Evolutionary conservation across 2,888 invertebrate genomes (phyloP).

Genomic region (Minunthozetes semirufus): DNA sequence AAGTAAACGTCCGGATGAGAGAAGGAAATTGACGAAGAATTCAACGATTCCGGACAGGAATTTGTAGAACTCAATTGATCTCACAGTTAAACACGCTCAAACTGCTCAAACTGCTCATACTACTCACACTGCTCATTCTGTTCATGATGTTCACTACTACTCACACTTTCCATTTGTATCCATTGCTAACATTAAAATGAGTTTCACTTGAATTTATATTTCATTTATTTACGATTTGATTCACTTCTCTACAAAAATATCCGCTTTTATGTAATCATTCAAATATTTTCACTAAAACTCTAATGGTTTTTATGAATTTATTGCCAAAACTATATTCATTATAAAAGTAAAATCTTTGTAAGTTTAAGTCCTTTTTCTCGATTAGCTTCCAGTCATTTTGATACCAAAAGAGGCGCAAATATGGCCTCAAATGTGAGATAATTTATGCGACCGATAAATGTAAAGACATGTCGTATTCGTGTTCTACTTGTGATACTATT

Average conservation of each 20-base stretch:
- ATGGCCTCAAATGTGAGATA: not conserved
- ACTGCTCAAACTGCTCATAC: not conserved
- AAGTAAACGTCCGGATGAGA: slow-evolving; percentile 32
- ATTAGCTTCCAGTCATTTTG: slow-evolving; percentile 21
- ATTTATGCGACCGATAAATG: slow-evolving; percentile 6
- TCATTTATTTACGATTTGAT: slow-evolving; percentile 5
- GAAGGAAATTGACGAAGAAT: slow-evolving; percentile 32
- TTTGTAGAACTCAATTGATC: slow-evolving; percentile 27
- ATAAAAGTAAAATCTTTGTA: not conserved
- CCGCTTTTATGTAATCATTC: not conserved
- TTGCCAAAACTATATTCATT: not conserved
- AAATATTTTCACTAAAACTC: not conserved
- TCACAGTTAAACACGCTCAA: not conserved
- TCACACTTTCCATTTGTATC: not conserved
- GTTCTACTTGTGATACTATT: not conserved
- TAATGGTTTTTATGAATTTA: not conserved
- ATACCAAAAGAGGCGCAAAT: not conserved
- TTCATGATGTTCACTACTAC: not conserved
- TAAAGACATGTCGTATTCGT: slow-evolving; percentile 1
- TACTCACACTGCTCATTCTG: not conserved
- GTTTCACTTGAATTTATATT: not conserved
- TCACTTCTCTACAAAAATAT: not conserved
- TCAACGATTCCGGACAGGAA: slow-evolving; percentile 32
- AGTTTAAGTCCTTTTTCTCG: not conserved
- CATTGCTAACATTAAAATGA: not conserved